These are phyloP conservation scores for Dascillus cervinus DNA, from an alignment of 2,888 invertebrate species.

Conservation along the genomic window DNA sequence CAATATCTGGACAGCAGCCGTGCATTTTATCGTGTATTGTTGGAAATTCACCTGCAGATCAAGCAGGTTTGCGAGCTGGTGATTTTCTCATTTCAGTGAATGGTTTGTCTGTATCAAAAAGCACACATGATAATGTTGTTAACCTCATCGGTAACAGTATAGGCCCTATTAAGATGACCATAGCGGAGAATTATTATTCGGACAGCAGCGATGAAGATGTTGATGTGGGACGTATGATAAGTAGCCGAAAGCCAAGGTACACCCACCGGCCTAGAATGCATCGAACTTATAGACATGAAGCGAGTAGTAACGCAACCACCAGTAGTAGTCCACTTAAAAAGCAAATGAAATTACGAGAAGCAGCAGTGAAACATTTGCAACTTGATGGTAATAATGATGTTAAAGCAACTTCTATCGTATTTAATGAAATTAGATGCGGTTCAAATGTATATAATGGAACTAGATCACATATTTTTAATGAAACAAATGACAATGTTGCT, in stretches of 20 bases:
- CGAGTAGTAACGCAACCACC: slow-evolving; percentile 12
- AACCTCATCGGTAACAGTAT: slow-evolving; percentile 80
- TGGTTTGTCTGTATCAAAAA: slow-evolving; percentile 82
- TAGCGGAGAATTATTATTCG: slow-evolving; percentile 79
- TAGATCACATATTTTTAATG: not conserved
- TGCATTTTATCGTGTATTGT: slow-evolving; percentile 93
- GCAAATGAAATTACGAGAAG: slow-evolving; percentile 13
- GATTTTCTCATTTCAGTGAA: slow-evolving; percentile 91
- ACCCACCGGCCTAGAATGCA: slow-evolving; percentile 37
- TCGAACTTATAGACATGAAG: slow-evolving; percentile 18
- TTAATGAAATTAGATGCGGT: no score
- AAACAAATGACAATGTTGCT: no score
- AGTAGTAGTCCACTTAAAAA: slow-evolving; percentile 16
- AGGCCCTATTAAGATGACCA: slow-evolving; percentile 75
- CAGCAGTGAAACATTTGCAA: slow-evolving; percentile 4
- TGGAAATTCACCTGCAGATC: slow-evolving; percentile 80
- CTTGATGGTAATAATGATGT: slow-evolving; percentile 3
- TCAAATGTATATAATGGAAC: not conserved
- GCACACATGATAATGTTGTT: slow-evolving; percentile 90
- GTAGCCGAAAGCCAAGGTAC: slow-evolving; percentile 54
- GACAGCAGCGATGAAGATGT: slow-evolving; percentile 78
- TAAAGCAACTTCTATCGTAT: slow-evolving; percentile 5
- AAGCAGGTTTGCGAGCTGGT: slow-evolving; percentile 83
- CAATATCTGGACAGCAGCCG: slow-evolving; percentile 93
- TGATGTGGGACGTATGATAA: slow-evolving; percentile 44